Percentiles rank a stretch among this genome's conserved stretches.
phyloP scores from a whole-genome alignment of 64 coral and sea anemone species.

The Montipora capricornis region DNA sequence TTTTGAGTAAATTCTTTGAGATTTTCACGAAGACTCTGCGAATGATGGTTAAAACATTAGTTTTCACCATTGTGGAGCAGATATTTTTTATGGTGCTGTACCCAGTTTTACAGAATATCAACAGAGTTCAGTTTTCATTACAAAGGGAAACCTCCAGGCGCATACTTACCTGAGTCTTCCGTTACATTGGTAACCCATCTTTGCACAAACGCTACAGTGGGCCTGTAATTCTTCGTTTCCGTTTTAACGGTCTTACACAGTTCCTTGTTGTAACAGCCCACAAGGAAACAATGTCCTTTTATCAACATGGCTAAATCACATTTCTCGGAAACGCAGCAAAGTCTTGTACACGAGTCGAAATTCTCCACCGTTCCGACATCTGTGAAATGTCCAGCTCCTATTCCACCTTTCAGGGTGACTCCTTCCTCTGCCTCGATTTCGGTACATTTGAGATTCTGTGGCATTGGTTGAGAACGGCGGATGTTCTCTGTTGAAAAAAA shows the following conservation, averaged over 20 bases:
- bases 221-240: constrained; percentile 85
- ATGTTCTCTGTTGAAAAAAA: constrained; percentile 38
- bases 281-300: constrained; percentile 93
- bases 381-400: constrained; percentile 89
- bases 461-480: constrained; percentile 57
- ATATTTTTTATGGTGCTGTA: too few relatives aligned
- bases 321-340: constrained; percentile 91
- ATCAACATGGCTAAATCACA: constrained; percentile 91
- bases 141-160: too few relatives aligned
- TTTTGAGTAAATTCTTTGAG: too few relatives aligned
- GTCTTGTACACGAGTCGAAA: constrained; percentile 79
- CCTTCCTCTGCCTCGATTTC: constrained; percentile 76
- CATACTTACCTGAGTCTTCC: constrained; percentile 78
- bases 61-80: too few relatives aligned
- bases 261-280: constrained; percentile 81
- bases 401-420: constrained; percentile 81
- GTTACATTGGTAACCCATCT: constrained; percentile 84
- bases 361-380: constrained; percentile 90
- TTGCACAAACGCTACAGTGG: constrained; percentile 78
- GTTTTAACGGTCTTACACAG: constrained; percentile 89
- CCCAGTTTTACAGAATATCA: too few relatives aligned
- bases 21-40: too few relatives aligned
- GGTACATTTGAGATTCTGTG: constrained; percentile 88
- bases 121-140: too few relatives aligned
- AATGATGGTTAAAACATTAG: too few relatives aligned